A percentile compares a stretch with the other conserved stretches of the same genome.
phyloP scores from a whole-genome alignment of 2,888 invertebrate species.

The Sipha maydis region DNA sequence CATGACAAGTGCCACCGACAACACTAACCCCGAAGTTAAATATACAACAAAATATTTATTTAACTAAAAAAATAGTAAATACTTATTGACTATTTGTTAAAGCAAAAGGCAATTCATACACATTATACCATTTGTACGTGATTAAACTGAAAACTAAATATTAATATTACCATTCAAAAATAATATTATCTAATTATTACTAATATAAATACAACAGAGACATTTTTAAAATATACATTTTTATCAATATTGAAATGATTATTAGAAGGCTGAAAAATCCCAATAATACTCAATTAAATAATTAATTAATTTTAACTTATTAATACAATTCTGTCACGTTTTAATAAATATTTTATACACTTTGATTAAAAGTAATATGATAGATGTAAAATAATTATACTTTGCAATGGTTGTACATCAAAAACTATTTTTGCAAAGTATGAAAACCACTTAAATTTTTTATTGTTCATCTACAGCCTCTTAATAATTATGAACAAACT shows the following conservation, averaged over 20 bases:
- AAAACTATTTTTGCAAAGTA: background rate
- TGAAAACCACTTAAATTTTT: background rate
- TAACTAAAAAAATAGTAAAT: slow-evolving; percentile 50
- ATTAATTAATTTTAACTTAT: background rate
- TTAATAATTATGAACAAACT: slow-evolving; percentile 10
- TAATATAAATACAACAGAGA: background rate
- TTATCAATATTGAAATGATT: slow-evolving; percentile 6
- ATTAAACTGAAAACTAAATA: slow-evolving; percentile 23
- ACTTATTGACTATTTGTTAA: slow-evolving; percentile 54
- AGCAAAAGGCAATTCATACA: slow-evolving; percentile 7
- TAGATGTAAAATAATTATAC: background rate
- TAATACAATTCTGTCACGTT: background rate
- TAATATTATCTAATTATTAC: slow-evolving; percentile 9
- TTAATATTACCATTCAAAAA: background rate
- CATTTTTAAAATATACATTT: background rate
- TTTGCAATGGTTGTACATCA: background rate
- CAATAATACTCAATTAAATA: background rate
- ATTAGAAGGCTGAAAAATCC: slow-evolving; percentile 16
- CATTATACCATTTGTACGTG: slow-evolving; percentile 33
- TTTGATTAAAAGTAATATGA: background rate
- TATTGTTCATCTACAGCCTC: slow-evolving; percentile 25
- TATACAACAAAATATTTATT: slow-evolving; percentile 39
- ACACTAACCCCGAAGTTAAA: slow-evolving; percentile 51
- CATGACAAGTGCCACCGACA: slow-evolving; percentile 45
- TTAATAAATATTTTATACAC: background rate